Conservation (phyloP, 1,140 invertebrate genomes). For the Bombus waltoni region DNA sequence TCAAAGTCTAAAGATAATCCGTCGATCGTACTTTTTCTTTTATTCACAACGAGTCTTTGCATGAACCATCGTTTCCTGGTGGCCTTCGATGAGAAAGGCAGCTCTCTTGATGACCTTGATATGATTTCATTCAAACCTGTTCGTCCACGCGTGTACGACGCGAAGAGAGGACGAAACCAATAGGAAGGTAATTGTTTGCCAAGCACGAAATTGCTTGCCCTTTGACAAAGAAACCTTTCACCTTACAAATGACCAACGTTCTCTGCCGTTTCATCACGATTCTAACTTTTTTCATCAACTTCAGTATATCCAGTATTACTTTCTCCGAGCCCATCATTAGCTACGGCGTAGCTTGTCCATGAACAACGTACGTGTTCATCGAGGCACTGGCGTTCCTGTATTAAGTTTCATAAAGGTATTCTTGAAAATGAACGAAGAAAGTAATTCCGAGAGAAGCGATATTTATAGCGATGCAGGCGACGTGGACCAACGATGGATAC, state of each 20-base stretch:
- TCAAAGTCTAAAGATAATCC: slow-evolving; percentile 3
- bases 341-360: not conserved
- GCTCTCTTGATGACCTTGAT: slow-evolving; percentile 58
- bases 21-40: slow-evolving; percentile 10
- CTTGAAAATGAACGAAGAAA: not conserved
- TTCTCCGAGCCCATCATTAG: not conserved
- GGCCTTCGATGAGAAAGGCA: slow-evolving; percentile 63
- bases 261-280: not conserved
- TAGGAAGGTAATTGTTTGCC: not conserved
- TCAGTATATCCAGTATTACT: not conserved
- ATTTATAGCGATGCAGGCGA: not conserved
- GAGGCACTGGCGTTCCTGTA: not conserved
- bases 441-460: not conserved
- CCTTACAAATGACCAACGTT: not conserved
- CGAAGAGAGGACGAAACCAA: slow-evolving; percentile 28
- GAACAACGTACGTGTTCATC: not conserved
- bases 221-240: not conserved
- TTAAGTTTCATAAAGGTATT: not conserved
- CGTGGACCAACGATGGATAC: not conserved
- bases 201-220: not conserved
- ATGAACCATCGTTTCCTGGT: slow-evolving; percentile 59
- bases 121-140: slow-evolving; percentile 65
- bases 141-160: slow-evolving; percentile 19
- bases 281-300: not conserved
- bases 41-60: slow-evolving; percentile 32